These are phyloP conservation scores for Petrophora chlorosata DNA, from an alignment of 2,888 invertebrate genomes.

Conservation along the genomic window DNA sequence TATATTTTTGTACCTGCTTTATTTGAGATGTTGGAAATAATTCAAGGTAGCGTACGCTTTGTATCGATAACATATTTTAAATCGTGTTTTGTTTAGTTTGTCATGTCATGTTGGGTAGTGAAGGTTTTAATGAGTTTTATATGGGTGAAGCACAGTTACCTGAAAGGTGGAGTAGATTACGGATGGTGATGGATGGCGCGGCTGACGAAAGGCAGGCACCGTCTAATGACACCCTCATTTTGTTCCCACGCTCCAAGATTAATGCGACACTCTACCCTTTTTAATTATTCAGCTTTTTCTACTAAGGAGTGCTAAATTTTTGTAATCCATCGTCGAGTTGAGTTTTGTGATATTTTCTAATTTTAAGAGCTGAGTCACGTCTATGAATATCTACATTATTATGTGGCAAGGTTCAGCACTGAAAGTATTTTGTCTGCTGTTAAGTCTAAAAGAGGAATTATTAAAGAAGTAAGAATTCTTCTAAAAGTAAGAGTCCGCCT, in stretches of 20 bases:
- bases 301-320: slow-evolving; percentile 26
- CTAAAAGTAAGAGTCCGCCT: too few species aligned
- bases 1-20: slow-evolving; percentile 10
- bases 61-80: slow-evolving; percentile 5
- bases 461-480: too few species aligned
- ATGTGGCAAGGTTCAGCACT: neutral
- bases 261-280: slow-evolving; percentile 62
- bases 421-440: neutral
- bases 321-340: neutral
- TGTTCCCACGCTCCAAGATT: slow-evolving; percentile 57
- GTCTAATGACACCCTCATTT: slow-evolving; percentile 60
- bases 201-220: slow-evolving; percentile 33
- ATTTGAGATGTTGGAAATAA: slow-evolving; percentile 3
- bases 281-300: slow-evolving; percentile 65
- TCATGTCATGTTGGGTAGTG: neutral
- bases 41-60: slow-evolving; percentile 14
- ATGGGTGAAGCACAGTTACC: slow-evolving; percentile 15
- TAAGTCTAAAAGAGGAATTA: too few species aligned
- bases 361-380: neutral
- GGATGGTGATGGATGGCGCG: slow-evolving; percentile 53
- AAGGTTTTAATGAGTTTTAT: slow-evolving; percentile 19
- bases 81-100: neutral
- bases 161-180: slow-evolving; percentile 37
- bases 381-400: neutral
- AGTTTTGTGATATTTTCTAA: neutral